A percentile compares a stretch with the other conserved stretches of the same genome.
Conservation (phyloP, 2,888 invertebrate genomes). For the Meandrusa payeni region DNA sequence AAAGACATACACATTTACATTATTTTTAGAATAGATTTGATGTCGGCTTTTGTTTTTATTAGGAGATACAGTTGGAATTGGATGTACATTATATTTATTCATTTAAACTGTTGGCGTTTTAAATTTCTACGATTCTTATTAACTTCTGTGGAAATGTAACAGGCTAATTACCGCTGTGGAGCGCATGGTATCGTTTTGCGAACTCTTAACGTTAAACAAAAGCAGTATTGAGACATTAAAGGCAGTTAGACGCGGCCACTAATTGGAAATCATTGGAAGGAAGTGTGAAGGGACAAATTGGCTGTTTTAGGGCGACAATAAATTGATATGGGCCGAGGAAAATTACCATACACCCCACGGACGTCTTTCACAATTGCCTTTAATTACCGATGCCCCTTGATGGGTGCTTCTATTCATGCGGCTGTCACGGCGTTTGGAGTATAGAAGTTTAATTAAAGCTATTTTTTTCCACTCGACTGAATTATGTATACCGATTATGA, state of each 20-base stretch:
- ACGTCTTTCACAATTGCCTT: slow-evolving; percentile 70
- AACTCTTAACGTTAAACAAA: slow-evolving; percentile 38
- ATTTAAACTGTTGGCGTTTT: no score
- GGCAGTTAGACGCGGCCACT: slow-evolving; percentile 55
- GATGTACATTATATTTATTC: no score
- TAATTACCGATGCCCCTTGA: slow-evolving; percentile 59
- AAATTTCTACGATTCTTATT: slow-evolving; percentile 17
- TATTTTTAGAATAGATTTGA: no score
- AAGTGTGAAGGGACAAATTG: slow-evolving; percentile 63
- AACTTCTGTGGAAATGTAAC: slow-evolving; percentile 16
- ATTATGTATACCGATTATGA: no score
- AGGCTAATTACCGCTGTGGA: slow-evolving; percentile 33
- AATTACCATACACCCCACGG: slow-evolving; percentile 66
- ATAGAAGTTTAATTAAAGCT: slow-evolving; percentile 22
- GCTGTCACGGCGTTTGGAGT: slow-evolving; percentile 33
- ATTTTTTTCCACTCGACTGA: slow-evolving; percentile 11
- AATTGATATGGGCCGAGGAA: slow-evolving; percentile 69
- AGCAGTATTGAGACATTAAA: slow-evolving; percentile 60
- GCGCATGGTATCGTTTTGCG: slow-evolving; percentile 41
- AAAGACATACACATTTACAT: no score
- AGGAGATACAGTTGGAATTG: no score
- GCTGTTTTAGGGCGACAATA: slow-evolving; percentile 74
- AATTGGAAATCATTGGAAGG: slow-evolving; percentile 59
- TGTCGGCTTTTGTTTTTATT: no score
- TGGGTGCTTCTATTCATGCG: slow-evolving; percentile 44